A percentile compares a stretch with the other conserved stretches of the same genome.
Evolutionary conservation across 2,797 vertebrate species (phyloP).

Genomic region (Chrosomus eos): DNA sequence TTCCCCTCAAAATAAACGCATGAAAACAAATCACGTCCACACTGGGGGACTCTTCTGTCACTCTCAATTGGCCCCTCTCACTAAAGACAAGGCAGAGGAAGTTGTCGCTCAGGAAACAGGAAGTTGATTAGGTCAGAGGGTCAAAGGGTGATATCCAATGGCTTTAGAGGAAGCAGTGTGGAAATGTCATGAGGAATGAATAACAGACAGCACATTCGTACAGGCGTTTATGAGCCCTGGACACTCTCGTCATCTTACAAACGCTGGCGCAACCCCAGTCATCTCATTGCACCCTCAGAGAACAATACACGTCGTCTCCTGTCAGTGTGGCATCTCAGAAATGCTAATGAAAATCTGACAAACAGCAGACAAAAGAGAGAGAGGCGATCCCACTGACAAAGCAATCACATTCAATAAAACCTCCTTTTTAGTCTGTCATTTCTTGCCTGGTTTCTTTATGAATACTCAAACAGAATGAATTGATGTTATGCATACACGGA

Average conservation of each 20-base stretch:
- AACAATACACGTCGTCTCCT: conserved; percentile 37
- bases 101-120: conserved; percentile 30
- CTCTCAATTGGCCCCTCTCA: not conserved
- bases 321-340: conserved; percentile 35
- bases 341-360: conserved; percentile 55
- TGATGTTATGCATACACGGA: conserved; percentile 46
- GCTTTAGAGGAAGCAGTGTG: conserved; percentile 34
- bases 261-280: not conserved
- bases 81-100: conserved; percentile 24
- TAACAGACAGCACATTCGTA: not conserved
- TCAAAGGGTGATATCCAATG: conserved; percentile 32
- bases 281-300: conserved; percentile 20
- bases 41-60: not conserved
- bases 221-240: conserved; percentile 28
- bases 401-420: conserved; percentile 49
- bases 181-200: conserved; percentile 51
- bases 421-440: conserved; percentile 49
- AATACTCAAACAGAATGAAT: conserved; percentile 51
- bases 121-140: conserved; percentile 40
- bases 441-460: conserved; percentile 49
- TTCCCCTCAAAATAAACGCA: not conserved
- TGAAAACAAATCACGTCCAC: not conserved
- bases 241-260: not conserved
- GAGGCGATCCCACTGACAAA: conserved; percentile 42
- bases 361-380: conserved; percentile 48